Conservation (phyloP, 37 sponge, comb jelly and placozoan species). For the Spongia lamella region DNA sequence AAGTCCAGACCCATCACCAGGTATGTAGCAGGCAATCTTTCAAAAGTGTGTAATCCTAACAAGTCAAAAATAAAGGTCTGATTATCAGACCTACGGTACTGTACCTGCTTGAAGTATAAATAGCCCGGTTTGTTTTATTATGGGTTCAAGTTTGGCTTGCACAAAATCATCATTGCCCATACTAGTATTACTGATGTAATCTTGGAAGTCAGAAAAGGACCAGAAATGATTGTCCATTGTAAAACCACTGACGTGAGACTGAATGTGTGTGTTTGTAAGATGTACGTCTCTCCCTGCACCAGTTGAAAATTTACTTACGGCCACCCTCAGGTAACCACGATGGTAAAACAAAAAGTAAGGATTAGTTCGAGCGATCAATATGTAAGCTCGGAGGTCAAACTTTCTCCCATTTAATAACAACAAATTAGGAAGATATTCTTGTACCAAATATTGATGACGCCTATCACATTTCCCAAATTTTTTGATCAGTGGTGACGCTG, state of each 20-base stretch:
- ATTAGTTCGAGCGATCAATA: slow-evolving; percentile 70
- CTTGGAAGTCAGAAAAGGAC: slow-evolving; percentile 71
- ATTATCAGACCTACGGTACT: no score
- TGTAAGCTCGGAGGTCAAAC: slow-evolving; percentile 74
- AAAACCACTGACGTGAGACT: slow-evolving; percentile 25
- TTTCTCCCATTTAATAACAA: slow-evolving; percentile 73
- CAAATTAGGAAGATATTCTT: slow-evolving; percentile 58
- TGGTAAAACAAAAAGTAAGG: slow-evolving; percentile 83
- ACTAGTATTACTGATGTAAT: slow-evolving; percentile 23
- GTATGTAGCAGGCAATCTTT: slow-evolving; percentile 44
- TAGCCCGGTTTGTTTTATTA: slow-evolving; percentile 68
- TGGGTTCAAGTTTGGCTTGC: slow-evolving; percentile 35
- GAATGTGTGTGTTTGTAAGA: slow-evolving; percentile 86
- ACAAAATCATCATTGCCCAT: slow-evolving; percentile 49
- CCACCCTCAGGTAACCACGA: slow-evolving; percentile 76
- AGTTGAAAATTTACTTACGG: slow-evolving; percentile 42
- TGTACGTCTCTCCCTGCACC: slow-evolving; percentile 51
- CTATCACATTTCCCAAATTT: slow-evolving; percentile 41
- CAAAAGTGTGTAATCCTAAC: no score
- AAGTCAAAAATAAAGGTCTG: no score
- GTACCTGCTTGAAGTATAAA: slow-evolving; percentile 71
- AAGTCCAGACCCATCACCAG: slow-evolving; percentile 81
- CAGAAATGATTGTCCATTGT: slow-evolving; percentile 71
- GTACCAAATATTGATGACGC: slow-evolving; percentile 48
- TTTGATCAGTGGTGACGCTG: slow-evolving; percentile 10